Base-by-base conservation (phyloP, 2,888 invertebrate genomes). In the Brachypalpus laphriformis region DNA sequence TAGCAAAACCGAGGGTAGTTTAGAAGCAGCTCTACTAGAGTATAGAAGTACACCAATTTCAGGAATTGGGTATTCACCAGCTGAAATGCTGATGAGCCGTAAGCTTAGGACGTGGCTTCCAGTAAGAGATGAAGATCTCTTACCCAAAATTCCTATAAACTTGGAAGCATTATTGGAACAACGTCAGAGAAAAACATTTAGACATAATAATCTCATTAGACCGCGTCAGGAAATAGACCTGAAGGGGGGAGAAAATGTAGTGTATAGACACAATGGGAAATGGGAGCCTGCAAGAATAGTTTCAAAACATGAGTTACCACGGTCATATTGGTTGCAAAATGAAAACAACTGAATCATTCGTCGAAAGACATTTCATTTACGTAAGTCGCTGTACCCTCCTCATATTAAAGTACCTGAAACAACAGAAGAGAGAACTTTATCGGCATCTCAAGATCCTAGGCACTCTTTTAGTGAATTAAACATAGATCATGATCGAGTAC, bases 81-180 rank as follows among this genome's bases (percentile, higher is more conserved):
- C 71, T 22, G 76, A 77, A 59, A 71, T 82, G 65, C 45, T 82
- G 1, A 82, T 72, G 63, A 66, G 51, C 16, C 59, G 76, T 11
- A 66, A 70, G 22, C 22, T 82, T 47, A 5, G 74, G 14, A 56
- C 74, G 9, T 47, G 68, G 31, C 16, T 70, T 14, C 68, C 82
- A 18, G 70, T 57, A 63, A 68, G 51, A 75, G 54, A 81, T 9
- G 59, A 68, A 45, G 59, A 74, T 20, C 40, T 80, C n/a, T 3
- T 37, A 28, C 65, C 71, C 5, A 51, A 47, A 45, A 56, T 80
- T 14, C 47, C 57, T n/a, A 11, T 9, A 9, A 42, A 40, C n/a
- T 51, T 59, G 28, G 59, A 54, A 6, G n/a, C 6, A 9, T 14
- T 68, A 59, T 28, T 77, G 42, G 22, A 49, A n/a, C 11, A 49